Evolutionary conservation across 2,888 invertebrate species (phyloP), one percentile per base, ranked within the genome.

Genomic region (Drosophila rubida): DNA sequence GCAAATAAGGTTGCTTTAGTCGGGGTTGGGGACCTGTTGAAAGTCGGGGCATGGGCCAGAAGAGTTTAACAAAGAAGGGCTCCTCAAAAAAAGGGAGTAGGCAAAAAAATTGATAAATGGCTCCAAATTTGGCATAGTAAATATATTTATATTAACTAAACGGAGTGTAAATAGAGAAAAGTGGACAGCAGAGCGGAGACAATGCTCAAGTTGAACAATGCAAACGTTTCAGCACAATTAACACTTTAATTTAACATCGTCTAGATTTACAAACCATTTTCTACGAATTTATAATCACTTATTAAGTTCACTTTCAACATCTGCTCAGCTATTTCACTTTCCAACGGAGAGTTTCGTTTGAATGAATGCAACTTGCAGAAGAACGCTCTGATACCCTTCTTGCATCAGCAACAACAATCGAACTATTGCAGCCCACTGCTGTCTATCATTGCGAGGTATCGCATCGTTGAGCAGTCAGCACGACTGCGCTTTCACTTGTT

Each of bases 401-500:
- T n/a, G n/a, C n/a, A n/a, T n/a, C n/a, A n/a, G n/a, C n/a, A n/a
- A n/a, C 19, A 19, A 19, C 19, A 19, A 19, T 19, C 19, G 19
- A 1, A 19, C 3, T 19, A 19, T 19, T 19, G 1, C 19, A 19
- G 3, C 19, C 19, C 1, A 19, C 19, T 19, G 19, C 19, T n/a
- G n/a, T n/a, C n/a, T n/a, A 19, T 19, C 19, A n/a, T n/a, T n/a
- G n/a, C n/a, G 25, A 0, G 25, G 25, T 30, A n/a, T 30, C 30
- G 11, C 11, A 0, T 30, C 4, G 32, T 32, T n/a, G 32, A 27
- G 22, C 60, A 48, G 30, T 46, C 22, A 4, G 4, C 7, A 19
- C n/a, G n/a, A n/a, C n/a, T n/a, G 19, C 30, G 5, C 22, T 27
- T 27, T 41, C 14, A 25, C 45, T 44, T 62, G 48, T 58, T 55